A percentile compares a stretch with the other conserved stretches of the same genome.
Conservation (phyloP, 2,888 invertebrate species). For the Petrolisthes manimaculis region DNA sequence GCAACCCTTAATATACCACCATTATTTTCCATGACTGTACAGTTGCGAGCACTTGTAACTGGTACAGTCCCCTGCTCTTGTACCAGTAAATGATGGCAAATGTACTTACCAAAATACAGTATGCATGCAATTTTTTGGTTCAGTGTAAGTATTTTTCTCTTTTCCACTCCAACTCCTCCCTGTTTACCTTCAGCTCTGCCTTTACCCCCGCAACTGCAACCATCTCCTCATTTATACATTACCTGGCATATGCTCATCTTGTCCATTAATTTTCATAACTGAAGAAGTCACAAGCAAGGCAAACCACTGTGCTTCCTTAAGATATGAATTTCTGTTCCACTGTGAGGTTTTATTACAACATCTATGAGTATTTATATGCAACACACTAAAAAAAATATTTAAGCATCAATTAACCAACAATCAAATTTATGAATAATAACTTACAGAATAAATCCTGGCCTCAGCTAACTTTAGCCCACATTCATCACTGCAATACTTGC, state of each 20-base stretch:
- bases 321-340: too few relatives aligned
- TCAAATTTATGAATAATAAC: constrained; percentile 50
- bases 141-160: background rate
- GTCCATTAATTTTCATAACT: too few relatives aligned
- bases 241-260: too few relatives aligned
- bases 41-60: background rate
- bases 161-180: background rate
- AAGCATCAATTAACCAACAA: background rate
- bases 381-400: background rate
- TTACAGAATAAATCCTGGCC: constrained; percentile 84
- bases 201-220: too few relatives aligned
- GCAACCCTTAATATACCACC: background rate
- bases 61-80: too few relatives aligned
- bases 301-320: too few relatives aligned
- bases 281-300: too few relatives aligned
- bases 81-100: too few relatives aligned
- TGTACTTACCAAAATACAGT: background rate
- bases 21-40: background rate
- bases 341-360: background rate
- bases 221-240: too few relatives aligned
- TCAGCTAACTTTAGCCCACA: constrained; percentile 92
- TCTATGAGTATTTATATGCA: background rate
- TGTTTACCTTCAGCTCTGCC: background rate
- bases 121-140: too few relatives aligned
- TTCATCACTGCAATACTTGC: constrained; percentile 93